These are phyloP conservation scores for Galeruca laticollis DNA, from an alignment of 2,888 invertebrate species.

Conservation along the genomic window DNA sequence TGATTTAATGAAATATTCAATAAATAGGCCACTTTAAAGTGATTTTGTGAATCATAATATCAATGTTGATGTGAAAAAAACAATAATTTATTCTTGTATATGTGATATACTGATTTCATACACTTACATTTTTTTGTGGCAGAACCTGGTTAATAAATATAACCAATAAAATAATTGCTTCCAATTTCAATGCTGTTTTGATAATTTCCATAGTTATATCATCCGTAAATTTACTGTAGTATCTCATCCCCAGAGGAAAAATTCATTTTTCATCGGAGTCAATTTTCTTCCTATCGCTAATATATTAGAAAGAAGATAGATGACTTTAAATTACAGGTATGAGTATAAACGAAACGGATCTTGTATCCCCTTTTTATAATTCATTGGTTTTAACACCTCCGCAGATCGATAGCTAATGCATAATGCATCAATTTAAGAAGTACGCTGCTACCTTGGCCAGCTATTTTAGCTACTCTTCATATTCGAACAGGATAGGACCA, in stretches of 20 bases:
- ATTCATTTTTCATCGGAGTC: not conserved
- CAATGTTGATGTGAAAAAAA: too few relatives aligned
- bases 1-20: too few relatives aligned
- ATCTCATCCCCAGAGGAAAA: not conserved
- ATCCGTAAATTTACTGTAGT: not conserved
- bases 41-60: too few relatives aligned
- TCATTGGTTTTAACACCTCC: slow-evolving; percentile 62
- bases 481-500: not conserved
- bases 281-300: slow-evolving; percentile 27
- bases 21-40: too few relatives aligned
- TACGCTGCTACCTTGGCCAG: slow-evolving; percentile 34
- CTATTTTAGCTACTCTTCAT: slow-evolving; percentile 30
- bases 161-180: too few relatives aligned
- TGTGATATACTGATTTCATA: too few relatives aligned
- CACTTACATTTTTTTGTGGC: too few relatives aligned
- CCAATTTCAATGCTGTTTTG: too few relatives aligned
- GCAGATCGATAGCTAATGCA: slow-evolving; percentile 57
- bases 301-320: slow-evolving; percentile 53
- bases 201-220: too few relatives aligned
- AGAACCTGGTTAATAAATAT: too few relatives aligned
- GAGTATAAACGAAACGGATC: slow-evolving; percentile 47
- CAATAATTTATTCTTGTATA: too few relatives aligned
- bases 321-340: slow-evolving; percentile 54
- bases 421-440: slow-evolving; percentile 56
- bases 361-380: slow-evolving; percentile 60